Percentiles rank a stretch among this genome's conserved stretches.
These are phyloP conservation scores for Brachyhypopomus gauderio DNA, from an alignment of 2,113 vertebrate species.

Conservation along the genomic window DNA sequence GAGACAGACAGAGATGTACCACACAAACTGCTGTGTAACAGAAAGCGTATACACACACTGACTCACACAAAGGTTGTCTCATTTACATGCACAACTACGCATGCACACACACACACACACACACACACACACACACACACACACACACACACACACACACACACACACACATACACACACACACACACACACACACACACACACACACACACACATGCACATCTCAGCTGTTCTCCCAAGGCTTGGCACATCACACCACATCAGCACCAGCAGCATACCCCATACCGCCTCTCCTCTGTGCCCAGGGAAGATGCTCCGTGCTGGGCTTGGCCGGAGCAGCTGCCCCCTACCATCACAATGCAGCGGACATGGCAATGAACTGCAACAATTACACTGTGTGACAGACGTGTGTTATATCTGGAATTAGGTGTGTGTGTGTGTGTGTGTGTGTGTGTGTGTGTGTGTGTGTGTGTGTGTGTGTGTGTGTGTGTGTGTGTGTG, in stretches of 20 bases:
- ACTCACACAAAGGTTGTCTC: neutral
- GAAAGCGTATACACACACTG: neutral
- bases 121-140: neutral
- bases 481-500: too few relatives aligned
- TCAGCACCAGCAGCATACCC: neutral
- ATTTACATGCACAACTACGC: neutral
- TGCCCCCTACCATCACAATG: too few relatives aligned
- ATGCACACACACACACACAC: neutral
- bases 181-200: neutral
- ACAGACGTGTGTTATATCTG: too few relatives aligned
- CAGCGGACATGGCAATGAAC: neutral
- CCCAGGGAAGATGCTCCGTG: too few relatives aligned
- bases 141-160: neutral
- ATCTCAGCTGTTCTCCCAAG: neutral
- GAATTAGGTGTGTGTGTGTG: too few relatives aligned
- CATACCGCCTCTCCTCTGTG: neutral
- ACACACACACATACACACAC: neutral
- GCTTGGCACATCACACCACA: neutral
- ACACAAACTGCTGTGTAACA: neutral
- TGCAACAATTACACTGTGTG: neutral
- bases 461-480: too few relatives aligned
- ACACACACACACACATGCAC: neutral
- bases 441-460: too few relatives aligned
- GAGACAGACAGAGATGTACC: neutral
- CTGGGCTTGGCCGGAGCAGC: too few relatives aligned